Evolutionary conservation across 2,113 vertebrate species (phyloP).

Genomic region (Sciurus niger): DNA sequence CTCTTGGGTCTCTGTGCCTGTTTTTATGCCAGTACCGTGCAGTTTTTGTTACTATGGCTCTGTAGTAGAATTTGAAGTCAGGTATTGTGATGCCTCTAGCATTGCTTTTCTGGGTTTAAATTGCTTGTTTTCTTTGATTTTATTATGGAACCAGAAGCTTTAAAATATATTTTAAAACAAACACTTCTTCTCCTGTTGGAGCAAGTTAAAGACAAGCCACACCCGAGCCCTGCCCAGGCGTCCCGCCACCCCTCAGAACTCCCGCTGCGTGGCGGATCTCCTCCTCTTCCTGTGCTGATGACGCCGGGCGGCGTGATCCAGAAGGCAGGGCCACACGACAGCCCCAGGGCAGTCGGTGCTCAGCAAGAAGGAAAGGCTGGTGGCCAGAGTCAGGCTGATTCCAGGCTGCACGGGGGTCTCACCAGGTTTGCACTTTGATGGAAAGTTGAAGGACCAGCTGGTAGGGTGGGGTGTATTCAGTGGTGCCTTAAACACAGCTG

Average conservation of each 20-base stretch:
- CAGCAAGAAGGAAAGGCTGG: not conserved
- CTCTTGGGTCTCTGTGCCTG: no score
- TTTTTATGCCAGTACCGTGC: no score
- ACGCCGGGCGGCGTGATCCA: constrained; percentile 18
- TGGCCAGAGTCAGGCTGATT: not conserved
- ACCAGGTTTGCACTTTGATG: not conserved
- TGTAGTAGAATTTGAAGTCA: no score
- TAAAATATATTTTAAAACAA: not conserved
- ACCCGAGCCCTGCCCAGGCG: not conserved
- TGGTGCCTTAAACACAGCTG: not conserved
- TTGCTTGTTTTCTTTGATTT: not conserved
- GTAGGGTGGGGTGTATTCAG: not conserved
- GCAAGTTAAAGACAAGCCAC: not conserved
- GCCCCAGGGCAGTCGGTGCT: not conserved
- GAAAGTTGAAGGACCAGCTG: not conserved
- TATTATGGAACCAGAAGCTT: not conserved
- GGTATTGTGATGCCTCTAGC: no score
- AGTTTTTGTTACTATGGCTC: no score
- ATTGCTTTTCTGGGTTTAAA: no score
- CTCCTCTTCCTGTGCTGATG: not conserved
- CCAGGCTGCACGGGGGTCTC: not conserved
- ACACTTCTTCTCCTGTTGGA: not conserved
- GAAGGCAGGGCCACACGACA: constrained; percentile 34
- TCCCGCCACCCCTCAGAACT: not conserved
- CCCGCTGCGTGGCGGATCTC: not conserved